Evolutionary conservation across 1,140 invertebrate species (phyloP).

Genomic region (Sminthurinus signatus): DNA sequence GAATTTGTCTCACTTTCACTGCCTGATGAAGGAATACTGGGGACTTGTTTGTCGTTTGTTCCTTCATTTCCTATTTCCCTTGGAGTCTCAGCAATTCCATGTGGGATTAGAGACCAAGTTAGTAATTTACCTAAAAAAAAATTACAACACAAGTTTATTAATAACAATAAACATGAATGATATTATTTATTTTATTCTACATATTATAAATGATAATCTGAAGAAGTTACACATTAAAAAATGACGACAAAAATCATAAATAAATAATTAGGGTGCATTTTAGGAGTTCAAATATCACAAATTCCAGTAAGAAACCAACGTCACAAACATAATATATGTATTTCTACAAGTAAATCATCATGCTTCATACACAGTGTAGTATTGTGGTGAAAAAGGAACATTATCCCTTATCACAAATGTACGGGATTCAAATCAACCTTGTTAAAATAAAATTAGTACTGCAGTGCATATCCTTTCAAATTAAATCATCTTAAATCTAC

Average conservation of each 20-base stretch:
- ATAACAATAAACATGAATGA: neutral
- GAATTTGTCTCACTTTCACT: no score
- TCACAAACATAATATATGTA: neutral
- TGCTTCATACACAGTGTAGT: neutral
- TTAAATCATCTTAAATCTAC: no score
- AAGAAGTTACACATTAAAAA: neutral
- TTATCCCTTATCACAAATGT: no score
- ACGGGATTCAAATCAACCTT: no score
- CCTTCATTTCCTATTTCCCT: no score
- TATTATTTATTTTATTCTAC: neutral
- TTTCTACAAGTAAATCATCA: neutral
- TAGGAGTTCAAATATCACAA: neutral
- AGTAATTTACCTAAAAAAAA: slow-evolving; percentile 34
- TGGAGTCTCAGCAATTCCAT: slow-evolving; percentile 33
- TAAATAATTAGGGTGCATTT: neutral
- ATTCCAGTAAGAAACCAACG: neutral
- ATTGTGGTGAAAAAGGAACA: no score
- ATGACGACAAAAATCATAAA: neutral
- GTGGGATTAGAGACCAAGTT: slow-evolving; percentile 38
- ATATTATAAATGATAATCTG: neutral
- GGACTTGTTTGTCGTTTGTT: no score
- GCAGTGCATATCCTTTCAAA: no score
- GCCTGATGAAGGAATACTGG: no score
- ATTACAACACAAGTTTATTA: no score
- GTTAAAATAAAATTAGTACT: no score